Base-by-base conservation (phyloP, 2,888 invertebrate species). In the Ophion ellenae region DNA sequence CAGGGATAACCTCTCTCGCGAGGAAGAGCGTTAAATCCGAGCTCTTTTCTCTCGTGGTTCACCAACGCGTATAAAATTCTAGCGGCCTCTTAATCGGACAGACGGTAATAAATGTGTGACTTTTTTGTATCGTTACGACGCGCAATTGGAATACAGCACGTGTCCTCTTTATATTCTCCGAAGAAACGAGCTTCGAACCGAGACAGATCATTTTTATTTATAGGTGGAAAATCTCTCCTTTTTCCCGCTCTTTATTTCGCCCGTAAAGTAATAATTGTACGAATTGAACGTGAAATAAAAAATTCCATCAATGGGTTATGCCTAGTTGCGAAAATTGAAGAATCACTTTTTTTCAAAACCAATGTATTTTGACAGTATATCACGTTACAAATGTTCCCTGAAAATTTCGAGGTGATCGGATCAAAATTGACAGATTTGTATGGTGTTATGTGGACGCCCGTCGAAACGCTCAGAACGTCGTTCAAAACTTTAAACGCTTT, bases 101-200 rank as follows among this genome's bases (percentile, higher is more conserved):
- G 71, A 40, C 64, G 75, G 47, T 76, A 76, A 76, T 76, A 76
- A 76, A 76, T 66, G 64, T 76, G 75, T 53, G 75, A 66, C 64
- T 76, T 76, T 70, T 66, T 76, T 47, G 47, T 32, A 76, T 64
- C 64, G 63, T 40, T 45, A 57, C 57, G 57, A 71, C 10, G 64
- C 64, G 24, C 75, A 66, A 64, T 64, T 63, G 17, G 64, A 66
- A 76, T 75, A 66, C 47, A 28, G 53, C 63, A 66, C 64, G 75
- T 32, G 63, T 61, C 57, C 57, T 36, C 71, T 32, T 67, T 69
- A 61, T 64, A 40, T 14, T 59, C 70, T 71, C 71, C 32, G n/a
- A 20, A 61, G 61, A 71, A 71, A 71, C 57, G 36, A 17, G n/a
- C 57, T 71, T n/a, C 28, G n/a, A 53, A 17, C 57, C 28, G 17